Conservation (phyloP, 2,888 invertebrate genomes). For the Andrena bucephala region DNA sequence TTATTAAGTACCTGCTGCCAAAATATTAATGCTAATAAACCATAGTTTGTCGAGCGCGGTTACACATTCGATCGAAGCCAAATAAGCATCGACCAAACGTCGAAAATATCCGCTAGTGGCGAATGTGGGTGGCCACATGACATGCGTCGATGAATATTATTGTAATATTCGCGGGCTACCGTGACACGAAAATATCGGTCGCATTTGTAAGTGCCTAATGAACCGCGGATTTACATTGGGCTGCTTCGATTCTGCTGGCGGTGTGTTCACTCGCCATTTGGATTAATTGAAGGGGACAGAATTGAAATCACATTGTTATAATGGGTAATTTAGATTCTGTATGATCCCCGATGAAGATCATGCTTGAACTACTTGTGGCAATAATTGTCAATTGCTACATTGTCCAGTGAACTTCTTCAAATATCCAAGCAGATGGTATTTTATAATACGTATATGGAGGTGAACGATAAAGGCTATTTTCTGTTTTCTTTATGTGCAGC, state of each 20-base stretch:
- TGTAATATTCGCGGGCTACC: slow-evolving; percentile 42
- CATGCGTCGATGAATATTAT: slow-evolving; percentile 43
- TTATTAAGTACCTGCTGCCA: slow-evolving; percentile 43
- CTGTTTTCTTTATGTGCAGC: too few species aligned
- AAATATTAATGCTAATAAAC: slow-evolving; percentile 54
- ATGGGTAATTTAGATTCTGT: too few species aligned
- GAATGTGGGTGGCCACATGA: slow-evolving; percentile 23
- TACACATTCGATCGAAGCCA: slow-evolving; percentile 20
- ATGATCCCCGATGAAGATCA: too few species aligned
- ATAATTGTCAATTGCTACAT: too few species aligned
- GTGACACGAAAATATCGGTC: slow-evolving; percentile 35
- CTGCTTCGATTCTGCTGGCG: slow-evolving; percentile 16
- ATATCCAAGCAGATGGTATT: too few species aligned
- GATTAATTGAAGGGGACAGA: slow-evolving; percentile 20
- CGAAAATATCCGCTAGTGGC: slow-evolving; percentile 42
- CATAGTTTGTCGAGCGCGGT: slow-evolving; percentile 8
- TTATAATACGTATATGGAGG: too few species aligned
- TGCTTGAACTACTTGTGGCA: too few species aligned
- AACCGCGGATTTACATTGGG: slow-evolving; percentile 30
- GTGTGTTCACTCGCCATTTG: background rate
- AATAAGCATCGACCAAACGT: slow-evolving; percentile 36
- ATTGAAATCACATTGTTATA: slow-evolving; percentile 6
- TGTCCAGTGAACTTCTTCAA: too few species aligned
- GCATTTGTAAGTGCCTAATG: slow-evolving; percentile 42
- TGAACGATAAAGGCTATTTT: too few species aligned